Evolutionary conservation across 2,888 invertebrate species (phyloP).

Genomic region (Esperia sulphurella): DNA sequence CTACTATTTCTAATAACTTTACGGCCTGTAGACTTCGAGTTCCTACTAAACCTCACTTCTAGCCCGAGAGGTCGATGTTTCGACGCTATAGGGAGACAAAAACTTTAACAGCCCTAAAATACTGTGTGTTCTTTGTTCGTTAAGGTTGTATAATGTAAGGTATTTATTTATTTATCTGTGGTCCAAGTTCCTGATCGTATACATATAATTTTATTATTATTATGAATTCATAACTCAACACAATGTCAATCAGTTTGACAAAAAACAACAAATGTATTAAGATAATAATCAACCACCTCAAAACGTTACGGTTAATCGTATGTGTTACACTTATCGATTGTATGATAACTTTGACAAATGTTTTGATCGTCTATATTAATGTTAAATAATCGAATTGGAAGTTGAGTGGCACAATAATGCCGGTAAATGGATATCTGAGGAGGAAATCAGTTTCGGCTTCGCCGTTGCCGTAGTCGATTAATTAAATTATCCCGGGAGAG

Average conservation of each 20-base stretch:
- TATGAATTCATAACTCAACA: no score
- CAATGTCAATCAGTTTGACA: not conserved
- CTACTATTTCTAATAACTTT: no score
- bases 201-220: no score
- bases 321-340: conserved; percentile 4
- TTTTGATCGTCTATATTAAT: conserved; percentile 28
- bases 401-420: conserved; percentile 63
- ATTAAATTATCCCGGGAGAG: conserved; percentile 67
- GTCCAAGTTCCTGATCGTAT: no score
- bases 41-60: no score
- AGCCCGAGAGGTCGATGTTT: no score
- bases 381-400: conserved; percentile 57
- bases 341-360: conserved; percentile 12
- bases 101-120: no score
- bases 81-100: no score
- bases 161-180: no score
- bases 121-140: no score
- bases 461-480: conserved; percentile 64
- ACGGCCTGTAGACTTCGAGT: no score
- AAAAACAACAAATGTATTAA: not conserved
- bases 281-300: not conserved
- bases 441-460: conserved; percentile 64
- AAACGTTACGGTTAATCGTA: not conserved
- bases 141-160: no score
- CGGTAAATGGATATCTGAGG: conserved; percentile 67